Evolutionary conservation across 1,140 invertebrate species (phyloP), one percentile per base, ranked within the genome.

Genomic region (Diachasma alloeum): DNA sequence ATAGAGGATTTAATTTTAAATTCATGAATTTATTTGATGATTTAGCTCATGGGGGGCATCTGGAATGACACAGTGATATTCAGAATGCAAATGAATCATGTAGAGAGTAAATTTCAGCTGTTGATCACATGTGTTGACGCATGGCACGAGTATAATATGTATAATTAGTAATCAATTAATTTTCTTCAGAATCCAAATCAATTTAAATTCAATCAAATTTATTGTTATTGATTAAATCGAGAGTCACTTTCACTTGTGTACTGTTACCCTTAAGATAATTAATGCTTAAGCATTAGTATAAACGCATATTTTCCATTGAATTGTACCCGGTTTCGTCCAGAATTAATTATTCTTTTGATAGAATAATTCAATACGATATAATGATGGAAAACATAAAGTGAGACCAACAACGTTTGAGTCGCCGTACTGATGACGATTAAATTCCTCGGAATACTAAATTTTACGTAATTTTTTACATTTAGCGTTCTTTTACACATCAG

Each of bases 81-180:
- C 53, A 42, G 37, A 70, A 22, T 46, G 13, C 15, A 44, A 22
- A 11, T 46, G 17, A 44, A 44, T n/a, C n/a, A n/a, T n/a, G n/a
- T n/a, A n/a, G n/a, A n/a, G n/a, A n/a, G n/a, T n/a, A n/a, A n/a
- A n/a, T n/a, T n/a, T n/a, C n/a, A n/a, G n/a, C 19, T 11, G 36
- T 19, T 22, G 17, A 44, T 42, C 19, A 59, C 53, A 22, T 59
- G 10, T 70, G 15, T 31, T 68, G 66, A 36, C 36, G 66, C 36
- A 70, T 70, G 39, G n/a, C 19, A 70, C 22, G 68, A 42, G 36
- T 24, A 17, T 42, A 13, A 44, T 39, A 11, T 36, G 19, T 70
- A 70, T n/a, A 63, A 39, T n/a, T n/a, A n/a, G 46, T 36, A 75
- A 46, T 75, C 46, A 75, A 48, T 48, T 19, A 46, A 46, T 71